A percentile compares a stretch with the other conserved stretches of the same genome.
phyloP scores from a whole-genome alignment of 2,888 invertebrate species.

The Tanaodytes sp. region DNA sequence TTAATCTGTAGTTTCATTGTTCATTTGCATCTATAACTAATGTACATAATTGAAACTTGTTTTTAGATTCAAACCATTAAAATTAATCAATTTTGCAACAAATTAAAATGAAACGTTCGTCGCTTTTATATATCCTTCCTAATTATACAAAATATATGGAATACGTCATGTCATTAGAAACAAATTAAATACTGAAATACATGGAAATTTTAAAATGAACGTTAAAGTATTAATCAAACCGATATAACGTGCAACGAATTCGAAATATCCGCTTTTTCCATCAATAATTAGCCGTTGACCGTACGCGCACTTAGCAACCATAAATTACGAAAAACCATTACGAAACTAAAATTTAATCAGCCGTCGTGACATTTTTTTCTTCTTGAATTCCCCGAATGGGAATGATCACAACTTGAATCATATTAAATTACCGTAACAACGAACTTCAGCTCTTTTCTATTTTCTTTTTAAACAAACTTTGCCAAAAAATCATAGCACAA shows the following conservation, averaged over 20 bases:
- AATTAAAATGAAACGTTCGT: slow-evolving; percentile 10
- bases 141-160: no score
- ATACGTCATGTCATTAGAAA: slow-evolving; percentile 10
- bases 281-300: slow-evolving; percentile 25
- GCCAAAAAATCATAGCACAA: slow-evolving; percentile 22
- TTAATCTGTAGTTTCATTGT: no score
- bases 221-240: slow-evolving; percentile 7
- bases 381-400: no score
- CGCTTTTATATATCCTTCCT: no score
- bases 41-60: no score
- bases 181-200: not conserved
- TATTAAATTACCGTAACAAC: slow-evolving; percentile 31
- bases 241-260: slow-evolving; percentile 27
- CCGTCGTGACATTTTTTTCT: not conserved
- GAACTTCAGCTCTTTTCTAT: slow-evolving; percentile 21
- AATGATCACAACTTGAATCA: slow-evolving; percentile 9
- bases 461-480: slow-evolving; percentile 32
- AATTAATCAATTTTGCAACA: slow-evolving; percentile 16
- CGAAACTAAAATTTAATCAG: slow-evolving; percentile 29
- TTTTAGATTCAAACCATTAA: no score
- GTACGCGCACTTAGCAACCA: slow-evolving; percentile 13
- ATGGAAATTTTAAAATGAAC: slow-evolving; percentile 21
- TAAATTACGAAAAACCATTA: slow-evolving; percentile 25
- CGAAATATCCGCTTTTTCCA: slow-evolving; percentile 31
- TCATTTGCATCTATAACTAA: no score